phyloP scores from a whole-genome alignment of 1,140 invertebrate genomes.

The Drosophila asahinai region DNA sequence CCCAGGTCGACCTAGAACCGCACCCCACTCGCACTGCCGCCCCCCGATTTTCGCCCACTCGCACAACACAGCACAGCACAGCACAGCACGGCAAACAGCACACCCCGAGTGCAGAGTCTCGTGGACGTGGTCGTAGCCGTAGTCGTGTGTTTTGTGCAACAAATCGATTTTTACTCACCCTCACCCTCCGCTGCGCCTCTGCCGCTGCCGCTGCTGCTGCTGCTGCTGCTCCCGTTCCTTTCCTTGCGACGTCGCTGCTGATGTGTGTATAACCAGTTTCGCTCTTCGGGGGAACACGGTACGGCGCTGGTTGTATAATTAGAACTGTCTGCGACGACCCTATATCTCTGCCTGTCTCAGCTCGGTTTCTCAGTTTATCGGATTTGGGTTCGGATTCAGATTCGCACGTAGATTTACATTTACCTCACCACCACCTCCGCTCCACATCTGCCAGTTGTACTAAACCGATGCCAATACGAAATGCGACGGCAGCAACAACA shows the following conservation, averaged over 20 bases:
- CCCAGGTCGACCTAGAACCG: conserved; percentile 53
- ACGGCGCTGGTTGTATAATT: conserved; percentile 76
- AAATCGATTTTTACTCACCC: conserved; percentile 83
- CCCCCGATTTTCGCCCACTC: conserved; percentile 50
- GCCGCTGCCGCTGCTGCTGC: conserved; percentile 55
- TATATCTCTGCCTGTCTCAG: conserved; percentile 49
- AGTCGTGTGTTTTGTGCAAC: conserved; percentile 75
- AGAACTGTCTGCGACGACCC: conserved; percentile 57
- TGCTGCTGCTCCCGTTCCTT: conserved; percentile 60
- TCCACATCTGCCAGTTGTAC: conserved; percentile 20
- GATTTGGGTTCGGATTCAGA: conserved; percentile 39
- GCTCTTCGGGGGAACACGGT: conserved; percentile 64
- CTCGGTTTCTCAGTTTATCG: conserved; percentile 43
- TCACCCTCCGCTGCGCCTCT: conserved; percentile 52
- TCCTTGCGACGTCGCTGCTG: conserved; percentile 51
- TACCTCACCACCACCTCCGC: conserved; percentile 31
- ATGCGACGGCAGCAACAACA: conserved; percentile 64
- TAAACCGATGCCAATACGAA: conserved; percentile 59
- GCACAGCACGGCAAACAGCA: conserved; percentile 10
- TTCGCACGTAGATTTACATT: conserved; percentile 62
- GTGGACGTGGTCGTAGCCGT: conserved; percentile 58
- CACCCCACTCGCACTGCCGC: conserved; percentile 36
- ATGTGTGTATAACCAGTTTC: conserved; percentile 82
- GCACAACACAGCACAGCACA: conserved; percentile 15
- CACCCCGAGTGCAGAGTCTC: conserved; percentile 46